Evolutionary conservation across 2,888 invertebrate species (phyloP), one percentile per base, ranked within the genome.

Genomic region (Hydriomena furcata): DNA sequence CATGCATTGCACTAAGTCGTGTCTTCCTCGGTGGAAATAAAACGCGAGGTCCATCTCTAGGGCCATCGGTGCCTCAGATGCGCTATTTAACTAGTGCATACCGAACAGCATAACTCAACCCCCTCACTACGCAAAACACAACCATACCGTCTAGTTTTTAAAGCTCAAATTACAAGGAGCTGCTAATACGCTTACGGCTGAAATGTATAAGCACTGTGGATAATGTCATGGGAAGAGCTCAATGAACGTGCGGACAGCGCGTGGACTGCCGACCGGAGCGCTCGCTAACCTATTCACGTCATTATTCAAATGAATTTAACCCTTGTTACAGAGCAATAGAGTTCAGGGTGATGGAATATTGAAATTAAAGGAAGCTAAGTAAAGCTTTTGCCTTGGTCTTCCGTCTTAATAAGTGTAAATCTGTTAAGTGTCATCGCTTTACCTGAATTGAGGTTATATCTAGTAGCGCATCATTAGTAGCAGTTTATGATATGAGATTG

Each of bases 151-250:
- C 0, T 0, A 5, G 0, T 0, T 0, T 0, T 0, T 63, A 69
- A 13, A 48, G 63, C 59, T 21, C 25, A 32, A 59, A 61, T 53
- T 58, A 0, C 6, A 17, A 36, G 42, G 41, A 11, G 37, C 17
- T 12, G 17, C 52, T 48, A 45, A 53, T 46, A 56, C 45, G 54
- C 55, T 55, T 79, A 75, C 38, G 74, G 54, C 60, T 61, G 55
- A 67, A 64, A 60, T 65, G 61, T 62, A 63, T 66, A 56, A 63
- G 58, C 60, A 58, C 60, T 55, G 60, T 60, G 82, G 81, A 85
- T 89, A 90, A 90, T 90, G 90, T 90, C 90, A 89, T 90, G 90
- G 89, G 89, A 90, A 90, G 88, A 83, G 82, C 89, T 86, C 84
- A 86, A 84, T 87, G 86, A 87, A 86, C 84, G 84, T 79, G 81